Evolutionary conservation across 2,797 vertebrate genomes (phyloP), one percentile per base, ranked within the genome.

Genomic region (Eulemur mongoz): DNA sequence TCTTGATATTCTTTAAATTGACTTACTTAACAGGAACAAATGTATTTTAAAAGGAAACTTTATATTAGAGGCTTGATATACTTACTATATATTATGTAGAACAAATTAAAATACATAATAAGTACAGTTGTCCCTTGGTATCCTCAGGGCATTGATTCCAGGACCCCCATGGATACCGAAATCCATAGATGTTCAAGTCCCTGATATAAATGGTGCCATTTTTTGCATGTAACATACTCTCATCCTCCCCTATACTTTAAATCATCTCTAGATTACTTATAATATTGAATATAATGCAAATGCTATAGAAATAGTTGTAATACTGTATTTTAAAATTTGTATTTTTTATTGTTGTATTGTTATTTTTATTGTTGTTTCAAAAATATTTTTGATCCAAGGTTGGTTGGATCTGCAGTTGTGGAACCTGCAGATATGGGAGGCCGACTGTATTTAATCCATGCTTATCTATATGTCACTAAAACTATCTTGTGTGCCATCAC

Each of bases 11-110:
- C 54, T 94, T 72, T 54, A 73, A 79, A 18, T 54, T 61, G 22
- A 89, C 38, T 72, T 30, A 52, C 25, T 40, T 81, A 82, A 70
- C 9, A 43, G 32, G 43, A 72, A 61, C 17, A 57, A 27, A 79
- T 83, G 69, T 48, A 72, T 48, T 92, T 85, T 52, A 25, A 76
- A 97, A 79, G 63, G 12, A 57, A 95, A 50, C 22, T 35, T 92
- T 50, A 81, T 40, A 89, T 27, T 65, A 12, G 67, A 81, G n/a
- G 22, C 35, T 72, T 65, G 54, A 61, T 61, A 89, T 5, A 72
- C 25, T 43, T 35, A 45, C 52, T 50, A 72, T 7, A 40, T 27
- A 63, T 35, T 67, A 85, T 54, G 4, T 61, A 45, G 27, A 32
- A 57, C 4, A 89, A 18, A 78, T 73, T 45, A 93, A 85, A 91